Base-by-base conservation (phyloP, 2,113 vertebrate species). In the Cyphomyrus discorhynchus region DNA sequence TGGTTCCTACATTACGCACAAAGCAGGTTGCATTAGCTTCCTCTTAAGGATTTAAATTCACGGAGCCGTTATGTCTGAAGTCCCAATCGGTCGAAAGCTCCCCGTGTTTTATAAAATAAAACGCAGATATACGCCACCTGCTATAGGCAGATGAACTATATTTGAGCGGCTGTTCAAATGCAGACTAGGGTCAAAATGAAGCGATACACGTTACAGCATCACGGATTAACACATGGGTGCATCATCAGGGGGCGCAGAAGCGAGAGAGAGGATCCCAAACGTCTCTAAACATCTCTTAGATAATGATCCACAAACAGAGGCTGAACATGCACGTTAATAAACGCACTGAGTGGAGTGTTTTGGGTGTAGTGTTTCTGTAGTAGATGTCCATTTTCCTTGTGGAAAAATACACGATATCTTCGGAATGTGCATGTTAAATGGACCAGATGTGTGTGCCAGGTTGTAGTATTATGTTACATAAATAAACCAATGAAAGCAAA, bases 171-270 rank as follows among this genome's bases (percentile, higher is more conserved):
- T 94, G 95, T 91, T 90, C 95, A 96, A 95, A 96, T 95, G 96
- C 95, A 96, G 96, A 97, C 97, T 96, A 95, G 95, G 97, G 97
- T 97, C 96, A 97, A 96, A 96, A 96, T 96, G 96, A 97, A 93
- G 94, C 88, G 95, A 95, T 96, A 95, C 95, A 92, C 93, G 95
- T 93, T 95, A 96, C 96, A 94, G 97, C 97, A 95, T 96, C 95
- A 93, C 91, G 93, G 95, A 96, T 96, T 97, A 96, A 97, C 97
- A 97, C 97, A 97, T 97, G 97, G 96, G 94, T 96, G 96, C 94
- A 97, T 92, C 95, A 94, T 92, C 91, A 58, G 91, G 91, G 93
- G 92, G 92, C 93, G 94, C 92, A 92, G 88, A 4, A 56, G 89
- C 86, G 91, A 52, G 62, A 77, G 1, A 83, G 90, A 89, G 35